phyloP scores from a whole-genome alignment of 2,797 vertebrate species.

The Pachyuromys duprasi region DNA sequence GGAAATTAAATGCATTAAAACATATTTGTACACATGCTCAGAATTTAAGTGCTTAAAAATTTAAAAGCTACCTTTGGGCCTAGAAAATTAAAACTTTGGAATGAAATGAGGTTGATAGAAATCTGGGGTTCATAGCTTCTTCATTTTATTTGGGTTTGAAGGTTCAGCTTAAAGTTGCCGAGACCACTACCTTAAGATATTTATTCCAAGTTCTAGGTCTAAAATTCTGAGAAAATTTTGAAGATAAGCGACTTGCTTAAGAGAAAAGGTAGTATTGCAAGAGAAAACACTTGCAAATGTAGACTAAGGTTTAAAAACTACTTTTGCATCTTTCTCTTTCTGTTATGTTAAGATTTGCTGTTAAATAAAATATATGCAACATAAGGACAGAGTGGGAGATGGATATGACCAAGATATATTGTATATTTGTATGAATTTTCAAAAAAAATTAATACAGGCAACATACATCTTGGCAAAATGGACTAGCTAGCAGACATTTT shows the following conservation, averaged over 20 bases:
- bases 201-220: neutral
- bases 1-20: neutral
- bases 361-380: neutral
- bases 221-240: neutral
- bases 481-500: neutral
- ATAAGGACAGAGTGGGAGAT: neutral
- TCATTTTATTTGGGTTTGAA: constrained; percentile 19
- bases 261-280: neutral
- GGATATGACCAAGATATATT: neutral
- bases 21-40: neutral
- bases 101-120: constrained; percentile 36
- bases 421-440: neutral
- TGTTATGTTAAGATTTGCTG: constrained; percentile 59
- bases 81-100: constrained; percentile 46
- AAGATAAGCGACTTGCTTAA: neutral
- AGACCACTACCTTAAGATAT: neutral
- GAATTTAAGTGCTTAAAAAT: constrained; percentile 22
- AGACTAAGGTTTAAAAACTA: neutral
- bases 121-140: neutral
- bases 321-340: neutral
- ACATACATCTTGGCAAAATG: constrained; percentile 18
- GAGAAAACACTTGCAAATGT: constrained; percentile 9
- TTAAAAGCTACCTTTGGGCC: constrained; percentile 10
- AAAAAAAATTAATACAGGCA: neutral
- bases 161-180: constrained; percentile 50